phyloP scores from a whole-genome alignment of 2,113 vertebrate species.

The Syngnathoides biaculeatus region DNA sequence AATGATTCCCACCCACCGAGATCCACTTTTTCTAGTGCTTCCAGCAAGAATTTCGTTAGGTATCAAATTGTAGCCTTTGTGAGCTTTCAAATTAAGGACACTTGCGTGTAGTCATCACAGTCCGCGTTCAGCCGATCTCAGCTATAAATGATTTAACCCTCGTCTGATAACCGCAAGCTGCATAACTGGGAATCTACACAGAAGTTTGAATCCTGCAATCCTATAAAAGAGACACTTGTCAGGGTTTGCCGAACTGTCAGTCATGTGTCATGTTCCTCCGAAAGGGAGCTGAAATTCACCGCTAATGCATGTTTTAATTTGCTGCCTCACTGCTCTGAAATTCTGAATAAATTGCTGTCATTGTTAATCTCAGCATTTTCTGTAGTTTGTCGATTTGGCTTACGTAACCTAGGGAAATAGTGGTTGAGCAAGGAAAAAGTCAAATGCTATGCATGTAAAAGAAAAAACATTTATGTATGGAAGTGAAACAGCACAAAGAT shows the following conservation, averaged over 20 bases:
- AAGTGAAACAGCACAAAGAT: not conserved
- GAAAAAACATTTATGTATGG: not conserved
- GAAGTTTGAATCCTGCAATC: conserved; percentile 24
- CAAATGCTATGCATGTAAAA: no score
- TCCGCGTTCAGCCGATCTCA: not conserved
- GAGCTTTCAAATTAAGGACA: not conserved
- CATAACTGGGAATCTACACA: not conserved
- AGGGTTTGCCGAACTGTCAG: conserved; percentile 60
- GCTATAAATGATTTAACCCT: not conserved
- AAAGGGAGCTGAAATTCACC: conserved; percentile 53
- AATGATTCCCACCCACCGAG: conserved; percentile 42
- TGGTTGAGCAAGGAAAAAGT: conserved; percentile 15
- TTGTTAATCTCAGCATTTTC: conserved; percentile 37
- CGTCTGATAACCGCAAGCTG: not conserved
- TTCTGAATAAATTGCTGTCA: conserved; percentile 37
- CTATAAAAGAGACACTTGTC: conserved; percentile 64
- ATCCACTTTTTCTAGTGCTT: conserved; percentile 18
- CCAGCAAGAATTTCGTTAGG: conserved; percentile 43
- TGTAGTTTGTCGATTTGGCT: conserved; percentile 27
- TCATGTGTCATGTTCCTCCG: conserved; percentile 58
- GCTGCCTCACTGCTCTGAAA: conserved; percentile 65
- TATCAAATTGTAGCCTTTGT: conserved; percentile 16
- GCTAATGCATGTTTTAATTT: conserved; percentile 60
- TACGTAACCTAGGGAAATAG: not conserved
- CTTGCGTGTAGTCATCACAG: not conserved